Evolutionary conservation across 2,888 invertebrate genomes (phyloP).

Genomic region (Geotrupes spiniger): DNA sequence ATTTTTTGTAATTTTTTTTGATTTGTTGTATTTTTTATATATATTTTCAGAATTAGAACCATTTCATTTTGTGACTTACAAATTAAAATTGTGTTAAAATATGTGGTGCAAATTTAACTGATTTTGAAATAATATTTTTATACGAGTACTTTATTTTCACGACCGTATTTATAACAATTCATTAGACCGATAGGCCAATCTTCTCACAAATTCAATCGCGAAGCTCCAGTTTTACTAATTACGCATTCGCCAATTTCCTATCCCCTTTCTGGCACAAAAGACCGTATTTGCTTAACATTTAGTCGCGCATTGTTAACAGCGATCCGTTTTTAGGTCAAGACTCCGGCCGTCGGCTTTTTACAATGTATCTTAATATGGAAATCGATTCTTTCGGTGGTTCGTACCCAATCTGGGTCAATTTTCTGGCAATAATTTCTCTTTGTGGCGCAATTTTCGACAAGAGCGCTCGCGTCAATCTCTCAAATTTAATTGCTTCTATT

Average conservation of each 20-base stretch:
- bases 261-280: background rate
- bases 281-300: constrained; percentile 6
- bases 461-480: background rate
- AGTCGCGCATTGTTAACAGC: constrained; percentile 15
- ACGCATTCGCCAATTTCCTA: constrained; percentile 3
- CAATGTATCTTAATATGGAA: constrained; percentile 23
- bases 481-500: constrained; percentile 5
- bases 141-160: no score
- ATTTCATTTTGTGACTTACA: no score
- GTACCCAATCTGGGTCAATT: constrained; percentile 20
- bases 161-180: no score
- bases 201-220: no score
- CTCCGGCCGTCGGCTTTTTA: constrained; percentile 20
- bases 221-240: no score
- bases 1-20: no score
- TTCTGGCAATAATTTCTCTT: constrained; percentile 24
- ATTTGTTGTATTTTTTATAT: no score
- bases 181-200: no score
- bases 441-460: constrained; percentile 20
- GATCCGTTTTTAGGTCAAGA: constrained; percentile 23
- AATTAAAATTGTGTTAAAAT: no score
- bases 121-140: no score
- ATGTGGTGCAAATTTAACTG: no score
- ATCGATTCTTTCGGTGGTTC: constrained; percentile 22
- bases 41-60: no score